A percentile compares a stretch with the other conserved stretches of the same genome.
Evolutionary conservation across 2,113 vertebrate genomes (phyloP).

Genomic region (Alouatta palliata): DNA sequence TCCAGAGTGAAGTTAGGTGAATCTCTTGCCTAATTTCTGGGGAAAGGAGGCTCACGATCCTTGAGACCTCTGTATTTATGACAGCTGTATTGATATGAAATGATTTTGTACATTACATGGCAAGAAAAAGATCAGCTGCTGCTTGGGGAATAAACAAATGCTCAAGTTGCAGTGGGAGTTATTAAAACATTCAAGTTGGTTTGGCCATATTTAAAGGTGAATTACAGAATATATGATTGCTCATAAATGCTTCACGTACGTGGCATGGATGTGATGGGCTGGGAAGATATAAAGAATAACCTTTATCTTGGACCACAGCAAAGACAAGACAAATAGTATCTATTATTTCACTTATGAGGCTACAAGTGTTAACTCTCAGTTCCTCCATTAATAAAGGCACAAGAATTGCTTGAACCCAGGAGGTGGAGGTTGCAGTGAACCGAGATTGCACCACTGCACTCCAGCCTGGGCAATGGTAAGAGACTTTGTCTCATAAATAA

Average conservation of each 20-base stretch:
- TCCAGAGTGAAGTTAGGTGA: background rate
- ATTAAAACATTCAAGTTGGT: slow-evolving; percentile 15
- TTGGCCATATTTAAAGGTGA: background rate
- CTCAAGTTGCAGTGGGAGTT: background rate
- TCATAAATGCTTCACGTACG: background rate
- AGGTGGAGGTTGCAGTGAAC: no score
- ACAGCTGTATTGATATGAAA: background rate
- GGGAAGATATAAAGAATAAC: background rate
- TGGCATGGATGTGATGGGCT: background rate
- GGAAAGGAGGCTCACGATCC: background rate
- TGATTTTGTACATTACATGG: background rate
- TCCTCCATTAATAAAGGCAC: background rate
- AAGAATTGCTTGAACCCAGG: no score
- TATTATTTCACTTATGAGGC: background rate
- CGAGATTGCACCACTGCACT: no score
- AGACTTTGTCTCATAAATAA: background rate
- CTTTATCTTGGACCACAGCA: background rate
- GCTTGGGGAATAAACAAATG: slow-evolving; percentile 5
- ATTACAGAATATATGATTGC: background rate
- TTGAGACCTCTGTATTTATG: background rate
- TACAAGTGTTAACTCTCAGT: background rate
- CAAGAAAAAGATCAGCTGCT: background rate
- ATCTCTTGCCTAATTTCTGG: background rate
- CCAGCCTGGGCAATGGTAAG: no score
- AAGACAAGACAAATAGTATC: background rate